Conservation (phyloP, 2,797 vertebrate genomes). For the Xenops minutus region DNA sequence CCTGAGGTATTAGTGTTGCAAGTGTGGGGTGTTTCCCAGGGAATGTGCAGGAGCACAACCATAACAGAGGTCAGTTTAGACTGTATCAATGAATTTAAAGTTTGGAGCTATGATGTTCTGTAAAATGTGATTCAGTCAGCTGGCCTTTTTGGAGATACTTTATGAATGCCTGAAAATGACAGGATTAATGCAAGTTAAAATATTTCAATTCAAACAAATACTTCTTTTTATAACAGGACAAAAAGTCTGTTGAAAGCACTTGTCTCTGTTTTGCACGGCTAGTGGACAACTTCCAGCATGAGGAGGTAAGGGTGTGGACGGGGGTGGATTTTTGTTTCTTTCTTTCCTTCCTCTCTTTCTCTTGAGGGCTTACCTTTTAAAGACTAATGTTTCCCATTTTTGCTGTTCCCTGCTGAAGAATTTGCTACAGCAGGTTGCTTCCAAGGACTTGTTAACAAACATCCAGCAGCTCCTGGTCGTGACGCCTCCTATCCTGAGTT, state of each 20-base stretch:
- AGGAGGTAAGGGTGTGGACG: constrained; percentile 82
- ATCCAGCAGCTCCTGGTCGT: constrained; percentile 98
- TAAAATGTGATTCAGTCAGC: not conserved
- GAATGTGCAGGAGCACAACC: not conserved
- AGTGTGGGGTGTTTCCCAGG: not conserved
- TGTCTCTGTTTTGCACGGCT: constrained; percentile 99
- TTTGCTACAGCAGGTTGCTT: constrained; percentile 97
- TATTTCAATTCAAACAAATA: not conserved
- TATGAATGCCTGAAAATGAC: not conserved
- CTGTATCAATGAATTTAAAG: not conserved
- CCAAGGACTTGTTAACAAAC: constrained; percentile 95
- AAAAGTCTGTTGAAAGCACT: constrained; percentile 99
- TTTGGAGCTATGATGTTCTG: not conserved
- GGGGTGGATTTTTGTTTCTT: not conserved
- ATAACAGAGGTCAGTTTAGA: not conserved
- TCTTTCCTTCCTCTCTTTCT: not conserved
- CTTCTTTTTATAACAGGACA: constrained; percentile 82
- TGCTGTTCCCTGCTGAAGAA: constrained; percentile 79
- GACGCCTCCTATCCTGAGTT: constrained; percentile 96
- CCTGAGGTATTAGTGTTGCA: not conserved
- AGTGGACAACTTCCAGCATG: constrained; percentile 99
- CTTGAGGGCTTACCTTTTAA: not conserved
- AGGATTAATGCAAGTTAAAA: not conserved
- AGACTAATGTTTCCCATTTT: not conserved
- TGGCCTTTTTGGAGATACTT: not conserved